Base-by-base conservation (phyloP, 2,797 vertebrate genomes). In the Enteromius argenteus region DNA sequence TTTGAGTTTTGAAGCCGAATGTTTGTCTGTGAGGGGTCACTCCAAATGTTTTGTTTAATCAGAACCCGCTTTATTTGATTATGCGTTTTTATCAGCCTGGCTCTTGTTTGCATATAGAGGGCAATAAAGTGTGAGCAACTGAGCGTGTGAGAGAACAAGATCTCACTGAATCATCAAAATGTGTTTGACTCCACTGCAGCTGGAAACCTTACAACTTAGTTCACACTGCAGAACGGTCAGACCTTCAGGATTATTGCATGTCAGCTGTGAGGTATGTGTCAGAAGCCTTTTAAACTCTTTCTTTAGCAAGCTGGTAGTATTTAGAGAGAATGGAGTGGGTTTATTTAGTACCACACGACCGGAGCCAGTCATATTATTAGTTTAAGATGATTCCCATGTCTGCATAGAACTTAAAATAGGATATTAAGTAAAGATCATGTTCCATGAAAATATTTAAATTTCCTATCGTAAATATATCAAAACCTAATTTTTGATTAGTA, bases 21-120 rank as follows among this genome's bases (percentile, higher is more conserved):
- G 17, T 49, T 37, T 35, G 23, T 19, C 32, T 73, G 4, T 27
- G 14, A 62, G 17, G 71, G 21, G 32, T 71, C 68, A 71, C n/a
- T 71, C 68, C 21, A 75, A 39, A 39, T 6, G 30, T 0, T 66
- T 23, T 1, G 58, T 64, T 72, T 79, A n/a, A 49, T 60, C 49
- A 4, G 19, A 71, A 51, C 51, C 53, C 64, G n/a, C 6, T 42
- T 23, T 74, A 37, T 74, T 71, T 79, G 74, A 42, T 58, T 32
- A 60, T 39, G 46, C 13, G 68, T 49, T 58, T 83, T 83, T 75
- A 77, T 86, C 81, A 53, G 23, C 51, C 69, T 17, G 56, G 71
- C 77, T 68, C 32, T 32, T 64, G 15, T 73, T 83, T 72, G 62
- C 56, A 60, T 30, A 51, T 4, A 13, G 23, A 79, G 27, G 46